phyloP scores from a whole-genome alignment of 2,888 invertebrate genomes.

The Troglohyphantes excavatus region DNA sequence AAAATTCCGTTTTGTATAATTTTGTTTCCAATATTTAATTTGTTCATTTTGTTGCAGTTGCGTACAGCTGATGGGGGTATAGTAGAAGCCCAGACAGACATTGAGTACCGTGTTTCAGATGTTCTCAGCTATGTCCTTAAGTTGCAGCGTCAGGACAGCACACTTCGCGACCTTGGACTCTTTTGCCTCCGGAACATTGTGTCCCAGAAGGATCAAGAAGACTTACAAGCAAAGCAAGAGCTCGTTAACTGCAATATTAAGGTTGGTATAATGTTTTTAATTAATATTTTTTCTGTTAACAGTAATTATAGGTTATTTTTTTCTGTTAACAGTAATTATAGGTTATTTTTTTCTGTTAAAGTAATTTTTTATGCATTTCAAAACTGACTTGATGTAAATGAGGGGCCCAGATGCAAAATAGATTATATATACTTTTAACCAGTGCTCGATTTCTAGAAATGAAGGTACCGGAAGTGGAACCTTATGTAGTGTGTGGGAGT shows the following conservation, averaged over 20 bases:
- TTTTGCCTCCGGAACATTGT: conserved; percentile 49
- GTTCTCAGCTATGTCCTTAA: conserved; percentile 52
- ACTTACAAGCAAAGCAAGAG: conserved; percentile 41
- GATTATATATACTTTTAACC: too few relatives aligned
- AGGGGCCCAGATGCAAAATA: too few relatives aligned
- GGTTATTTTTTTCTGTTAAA: too few relatives aligned
- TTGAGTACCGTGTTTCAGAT: conserved; percentile 62
- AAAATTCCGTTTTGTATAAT: too few relatives aligned
- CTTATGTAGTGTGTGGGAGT: too few relatives aligned
- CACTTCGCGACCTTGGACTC: conserved; percentile 29
- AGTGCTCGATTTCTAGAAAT: too few relatives aligned
- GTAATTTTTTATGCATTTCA: too few relatives aligned
- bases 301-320: too few relatives aligned
- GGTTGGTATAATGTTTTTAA: conserved; percentile 8
- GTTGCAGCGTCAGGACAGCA: conserved; percentile 42
- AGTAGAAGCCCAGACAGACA: conserved; percentile 34
- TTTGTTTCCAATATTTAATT: too few relatives aligned
- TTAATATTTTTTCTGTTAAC: background rate
- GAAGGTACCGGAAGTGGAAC: too few relatives aligned
- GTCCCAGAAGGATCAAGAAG: conserved; percentile 61
- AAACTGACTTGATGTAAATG: too few relatives aligned
- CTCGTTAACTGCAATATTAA: conserved; percentile 39
- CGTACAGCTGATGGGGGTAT: conserved; percentile 67
- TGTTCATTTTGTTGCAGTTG: conserved; percentile 20
- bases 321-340: too few relatives aligned